phyloP scores from a whole-genome alignment of 2,113 vertebrate genomes.

The Beaufortia kweichowensis region DNA sequence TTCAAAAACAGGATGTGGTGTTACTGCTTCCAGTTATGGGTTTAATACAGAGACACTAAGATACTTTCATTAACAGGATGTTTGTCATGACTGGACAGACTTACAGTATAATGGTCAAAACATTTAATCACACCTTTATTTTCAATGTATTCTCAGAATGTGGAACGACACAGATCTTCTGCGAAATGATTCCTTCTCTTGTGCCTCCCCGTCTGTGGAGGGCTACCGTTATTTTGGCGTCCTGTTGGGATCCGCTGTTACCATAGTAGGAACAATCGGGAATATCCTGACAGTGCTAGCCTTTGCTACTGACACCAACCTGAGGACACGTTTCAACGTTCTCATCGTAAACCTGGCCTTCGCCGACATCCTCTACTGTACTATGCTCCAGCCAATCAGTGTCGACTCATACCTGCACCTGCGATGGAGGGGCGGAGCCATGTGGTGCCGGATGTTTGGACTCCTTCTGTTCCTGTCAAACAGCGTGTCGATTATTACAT shows the following conservation, averaged over 20 bases:
- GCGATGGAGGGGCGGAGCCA: conserved; percentile 75
- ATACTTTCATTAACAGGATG: no score
- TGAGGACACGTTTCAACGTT: conserved; percentile 83
- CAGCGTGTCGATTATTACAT: conserved; percentile 83
- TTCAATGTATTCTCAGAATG: conserved; percentile 55
- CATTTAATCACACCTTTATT: conserved; percentile 1
- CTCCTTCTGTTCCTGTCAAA: conserved; percentile 84
- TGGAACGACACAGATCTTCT: conserved; percentile 63
- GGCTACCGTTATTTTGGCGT: conserved; percentile 81
- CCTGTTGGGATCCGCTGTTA: conserved; percentile 77
- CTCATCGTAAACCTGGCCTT: conserved; percentile 84
- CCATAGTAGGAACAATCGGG: conserved; percentile 76
- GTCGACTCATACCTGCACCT: conserved; percentile 85
- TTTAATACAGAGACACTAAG: no score
- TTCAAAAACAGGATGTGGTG: not conserved
- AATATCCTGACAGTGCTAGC: conserved; percentile 84
- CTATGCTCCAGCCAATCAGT: conserved; percentile 81
- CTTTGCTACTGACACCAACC: conserved; percentile 70
- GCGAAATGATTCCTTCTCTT: conserved; percentile 73
- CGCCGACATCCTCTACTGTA: conserved; percentile 84
- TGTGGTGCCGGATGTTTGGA: conserved; percentile 80
- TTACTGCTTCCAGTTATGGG: no score
- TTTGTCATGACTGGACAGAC: no score
- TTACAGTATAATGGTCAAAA: not conserved
- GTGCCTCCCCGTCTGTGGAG: conserved; percentile 76